Base-by-base conservation (phyloP, 2,113 vertebrate species). In the Thinocorus orbignyianus region DNA sequence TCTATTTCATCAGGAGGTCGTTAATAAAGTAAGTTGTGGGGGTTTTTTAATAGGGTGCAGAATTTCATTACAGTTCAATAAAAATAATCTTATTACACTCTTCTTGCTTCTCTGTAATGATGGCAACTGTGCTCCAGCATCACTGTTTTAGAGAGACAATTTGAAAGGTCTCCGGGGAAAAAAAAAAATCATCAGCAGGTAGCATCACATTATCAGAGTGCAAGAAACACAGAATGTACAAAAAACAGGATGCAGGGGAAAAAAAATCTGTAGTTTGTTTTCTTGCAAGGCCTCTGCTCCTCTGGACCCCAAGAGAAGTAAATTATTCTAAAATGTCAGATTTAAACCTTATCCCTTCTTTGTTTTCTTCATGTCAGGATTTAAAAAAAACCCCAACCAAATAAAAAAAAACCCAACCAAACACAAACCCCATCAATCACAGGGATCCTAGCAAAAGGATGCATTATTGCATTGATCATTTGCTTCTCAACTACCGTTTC, bases 1-100 rank as follows among this genome's bases (percentile, higher is more conserved):
- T 81, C 92, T 97, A 26, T 95, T 96, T 93, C 28, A 86, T 28
- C 35, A 58, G 33, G 23, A 54, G 11, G 48, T 66, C 23, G 26
- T 96, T 41, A 92, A 90, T 88, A 49, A 91, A 90, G 95, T 97
- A 93, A 96, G 93, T 95, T 33, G 20, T 4, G 13, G n/a, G n/a
- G n/a, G n/a, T 54, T 62, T 82, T 81, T 92, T 80, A 14, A 55
- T 7, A 17, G 19, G 17, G n/a, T 22, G 6, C 4, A 66, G 46
- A 68, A 64, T 85, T 88, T 77, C 41, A 81, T 42, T 77, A n/a
- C 14, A 37, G 31, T 48, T 58, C 11, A 72, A 26, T 66, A 61
- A 76, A 49, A 82, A 11, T 25, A 10, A 6, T 44, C 18, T 26
- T 60, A 41, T 31, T 77, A 54, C 49, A 26, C 4, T 51, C 11